A percentile compares a stretch with the other conserved stretches of the same genome.
phyloP scores from a whole-genome alignment of 2,113 vertebrate species.

The Rhizomys pruinosus region DNA sequence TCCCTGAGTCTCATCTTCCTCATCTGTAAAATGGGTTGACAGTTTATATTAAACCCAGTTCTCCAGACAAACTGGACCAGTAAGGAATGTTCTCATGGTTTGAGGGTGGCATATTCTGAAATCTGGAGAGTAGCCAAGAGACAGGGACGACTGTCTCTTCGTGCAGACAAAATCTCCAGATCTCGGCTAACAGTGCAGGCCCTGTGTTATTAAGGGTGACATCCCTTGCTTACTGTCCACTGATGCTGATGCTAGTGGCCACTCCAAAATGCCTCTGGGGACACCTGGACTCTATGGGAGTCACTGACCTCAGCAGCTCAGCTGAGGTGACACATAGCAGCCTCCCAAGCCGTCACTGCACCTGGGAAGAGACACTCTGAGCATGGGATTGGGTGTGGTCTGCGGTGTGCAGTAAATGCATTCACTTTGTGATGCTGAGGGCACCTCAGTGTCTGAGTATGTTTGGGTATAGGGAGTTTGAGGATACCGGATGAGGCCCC shows the following conservation, averaged over 20 bases:
- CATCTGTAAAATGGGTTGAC: not conserved
- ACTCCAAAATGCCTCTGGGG: not conserved
- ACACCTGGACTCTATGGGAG: not conserved
- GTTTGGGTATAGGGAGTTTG: not conserved
- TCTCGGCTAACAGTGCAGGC: not conserved
- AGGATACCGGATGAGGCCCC: accelerated
- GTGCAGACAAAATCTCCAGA: not conserved
- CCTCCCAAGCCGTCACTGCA: not conserved
- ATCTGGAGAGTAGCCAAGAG: not conserved
- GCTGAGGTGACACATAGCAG: not conserved
- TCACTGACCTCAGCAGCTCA: no score
- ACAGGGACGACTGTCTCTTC: not conserved
- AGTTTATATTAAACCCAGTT: not conserved
- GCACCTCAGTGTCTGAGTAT: not conserved
- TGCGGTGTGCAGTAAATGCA: no score
- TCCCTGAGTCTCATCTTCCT: not conserved
- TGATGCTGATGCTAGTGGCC: no score
- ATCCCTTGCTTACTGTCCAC: not conserved
- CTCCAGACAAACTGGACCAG: not conserved
- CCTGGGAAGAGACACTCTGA: not conserved
- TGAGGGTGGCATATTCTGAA: not conserved
- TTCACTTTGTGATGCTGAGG: not conserved
- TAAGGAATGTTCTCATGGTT: not conserved
- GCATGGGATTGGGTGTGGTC: accelerated
- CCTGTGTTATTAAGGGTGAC: not conserved